Conservation (phyloP, 2,888 invertebrate species). For the Hipparchia sbordonii region DNA sequence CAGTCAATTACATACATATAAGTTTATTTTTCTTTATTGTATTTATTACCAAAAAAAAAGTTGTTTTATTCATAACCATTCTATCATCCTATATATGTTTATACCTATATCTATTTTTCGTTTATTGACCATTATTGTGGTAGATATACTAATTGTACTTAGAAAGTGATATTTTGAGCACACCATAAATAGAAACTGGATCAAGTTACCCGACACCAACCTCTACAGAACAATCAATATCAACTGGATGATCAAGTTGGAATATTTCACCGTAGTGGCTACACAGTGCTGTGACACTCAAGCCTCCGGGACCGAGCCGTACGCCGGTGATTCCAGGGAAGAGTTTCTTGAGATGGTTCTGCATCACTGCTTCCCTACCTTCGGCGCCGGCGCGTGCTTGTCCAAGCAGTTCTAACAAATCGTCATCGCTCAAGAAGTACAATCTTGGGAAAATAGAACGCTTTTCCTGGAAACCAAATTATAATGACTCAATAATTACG, state of each 20-base stretch:
- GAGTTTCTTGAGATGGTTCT: slow-evolving; percentile 96
- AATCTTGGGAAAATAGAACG: slow-evolving; percentile 96
- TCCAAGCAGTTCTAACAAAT: slow-evolving; percentile 96
- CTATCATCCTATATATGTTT: too few relatives aligned
- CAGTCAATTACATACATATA: background rate
- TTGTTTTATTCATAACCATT: too few relatives aligned
- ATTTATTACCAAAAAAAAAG: too few relatives aligned
- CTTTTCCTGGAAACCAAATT: slow-evolving; percentile 87
- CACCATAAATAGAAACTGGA: too few relatives aligned
- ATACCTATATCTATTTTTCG: too few relatives aligned
- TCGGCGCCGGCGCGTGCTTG: slow-evolving; percentile 90
- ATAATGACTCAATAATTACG: background rate
- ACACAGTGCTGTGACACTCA: slow-evolving; percentile 86
- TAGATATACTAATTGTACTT: too few relatives aligned
- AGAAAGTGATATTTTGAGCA: too few relatives aligned
- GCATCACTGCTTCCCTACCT: slow-evolving; percentile 89
- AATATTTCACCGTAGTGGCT: slow-evolving; percentile 90
- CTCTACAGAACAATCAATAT: slow-evolving; percentile 90
- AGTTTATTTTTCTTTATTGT: too few relatives aligned
- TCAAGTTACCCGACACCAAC: slow-evolving; percentile 58
- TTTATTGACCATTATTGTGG: too few relatives aligned
- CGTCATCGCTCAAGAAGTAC: slow-evolving; percentile 99
- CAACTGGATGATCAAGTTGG: slow-evolving; percentile 85
- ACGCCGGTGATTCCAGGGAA: slow-evolving; percentile 95
- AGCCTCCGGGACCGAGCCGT: slow-evolving; percentile 82